Evolutionary conservation across 2,797 vertebrate species (phyloP).

Genomic region (Protosalanx chinensis): DNA sequence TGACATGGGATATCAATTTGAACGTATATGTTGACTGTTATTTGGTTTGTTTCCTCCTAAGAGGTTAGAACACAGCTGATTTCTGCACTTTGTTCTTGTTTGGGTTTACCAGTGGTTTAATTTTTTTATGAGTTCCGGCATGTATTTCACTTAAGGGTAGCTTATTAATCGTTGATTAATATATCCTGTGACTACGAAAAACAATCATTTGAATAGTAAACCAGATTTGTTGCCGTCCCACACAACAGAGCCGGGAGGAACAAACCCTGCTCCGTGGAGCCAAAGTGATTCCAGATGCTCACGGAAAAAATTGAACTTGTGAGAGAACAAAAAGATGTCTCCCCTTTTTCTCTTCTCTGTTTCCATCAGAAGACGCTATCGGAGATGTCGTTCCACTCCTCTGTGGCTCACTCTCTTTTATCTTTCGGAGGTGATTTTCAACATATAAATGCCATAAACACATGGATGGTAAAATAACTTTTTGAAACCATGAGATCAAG

Average conservation of each 20-base stretch:
- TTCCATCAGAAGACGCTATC: constrained; percentile 13
- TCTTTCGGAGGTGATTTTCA: background rate
- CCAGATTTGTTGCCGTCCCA: constrained; percentile 52
- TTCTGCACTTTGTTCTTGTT: background rate
- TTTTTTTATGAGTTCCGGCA: background rate
- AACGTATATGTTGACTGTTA: background rate
- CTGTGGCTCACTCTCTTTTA: too few relatives aligned
- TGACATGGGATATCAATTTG: background rate
- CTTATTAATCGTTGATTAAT: background rate
- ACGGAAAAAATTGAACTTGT: constrained; percentile 46
- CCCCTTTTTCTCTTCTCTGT: constrained; percentile 13
- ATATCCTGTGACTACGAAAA: constrained; percentile 5
- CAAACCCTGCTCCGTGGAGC: constrained; percentile 42
- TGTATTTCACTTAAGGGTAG: background rate
- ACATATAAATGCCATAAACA: background rate
- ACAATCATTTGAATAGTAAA: constrained; percentile 15
- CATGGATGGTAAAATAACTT: background rate
- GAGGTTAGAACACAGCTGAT: background rate
- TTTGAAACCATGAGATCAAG: constrained; percentile 38
- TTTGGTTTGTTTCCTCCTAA: background rate
- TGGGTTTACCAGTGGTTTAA: background rate
- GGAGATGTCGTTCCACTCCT: background rate
- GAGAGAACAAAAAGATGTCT: constrained; percentile 55
- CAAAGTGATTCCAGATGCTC: constrained; percentile 69
- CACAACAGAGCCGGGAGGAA: constrained; percentile 35